Evolutionary conservation across 2,888 invertebrate species (phyloP), one percentile per base, ranked within the genome.

Genomic region (Ichneumoninae sp.): DNA sequence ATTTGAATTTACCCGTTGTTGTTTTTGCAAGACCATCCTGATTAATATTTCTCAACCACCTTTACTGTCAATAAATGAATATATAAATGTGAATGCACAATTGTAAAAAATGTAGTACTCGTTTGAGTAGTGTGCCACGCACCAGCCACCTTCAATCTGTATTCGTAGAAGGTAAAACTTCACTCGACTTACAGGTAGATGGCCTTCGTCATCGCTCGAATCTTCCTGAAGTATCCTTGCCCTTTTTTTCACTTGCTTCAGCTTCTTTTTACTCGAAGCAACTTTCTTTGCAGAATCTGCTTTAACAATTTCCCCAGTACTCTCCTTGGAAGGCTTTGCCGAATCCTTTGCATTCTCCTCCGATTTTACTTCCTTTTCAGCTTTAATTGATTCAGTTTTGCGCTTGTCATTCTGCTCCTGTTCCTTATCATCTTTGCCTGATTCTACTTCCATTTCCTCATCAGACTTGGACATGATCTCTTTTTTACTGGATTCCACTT

Each of bases 191-290:
- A 91, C 90, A 60, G 86, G 86, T 19, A 91, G 80, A 65, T 89
- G 89, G 65, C 85, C 91, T 22, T 93, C 94, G 82, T 94, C 93
- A 10, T 93, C 93, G 72, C 93, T 94, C 0, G 93, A 94, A 77
- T 92, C 90, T 65, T 88, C 84, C 7, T 83, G 78, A 62, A 90
- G 85, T 65, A 91, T 89, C 68, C 90, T 89, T 1, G 84, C 70
- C 70, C 91, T 82, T 80, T 92, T 92, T 65, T 89, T 91, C 1
- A 44, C 70, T 13, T 87, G 88, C 65, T 69, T 86, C 77, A 26
- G 8, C 54, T 71, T 80, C 19, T 79, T 85, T 52, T 82, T 82
- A 13, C 36, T 30, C 10, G 90, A 80, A 72, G 88, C 89, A 5
- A 84, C 68, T 80, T 87, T 89, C 8, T 84, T 87, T 4, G 70